Evolutionary conservation across 1,140 invertebrate genomes (phyloP), one percentile per base, ranked within the genome.

Genomic region (Magallana angulata): DNA sequence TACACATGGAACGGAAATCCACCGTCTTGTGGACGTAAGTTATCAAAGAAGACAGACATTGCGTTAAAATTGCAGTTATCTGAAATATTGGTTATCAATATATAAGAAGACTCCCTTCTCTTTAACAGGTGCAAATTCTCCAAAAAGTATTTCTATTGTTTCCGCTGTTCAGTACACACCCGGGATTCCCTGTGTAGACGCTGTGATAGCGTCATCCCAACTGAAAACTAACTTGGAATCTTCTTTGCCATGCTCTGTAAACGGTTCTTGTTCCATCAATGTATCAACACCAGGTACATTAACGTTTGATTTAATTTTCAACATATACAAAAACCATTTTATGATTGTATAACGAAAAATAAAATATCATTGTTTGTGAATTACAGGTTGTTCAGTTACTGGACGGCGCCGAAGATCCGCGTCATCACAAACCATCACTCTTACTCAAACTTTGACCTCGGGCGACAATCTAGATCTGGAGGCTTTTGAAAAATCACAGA

Each of bases 401-500:
- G 62, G 62, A 64, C 62, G 62, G 18, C 62, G 62, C 16, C 18
- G 14, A 18, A 64, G 14, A 64, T 7, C 62, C 16, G 16, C 76
- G 12, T 14, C 12, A 7, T n/a, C 62, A 16, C 62, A 64, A 18
- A 64, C 18, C 12, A 57, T 84, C 24, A 84, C 82, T 4, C 59
- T 84, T 5, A 48, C 82, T 7, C 18, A 57, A 14, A 84, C 24
- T 57, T 57, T 84, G n/a, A 24, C n/a, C 9, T 16, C 18, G 7
- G 58, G 82, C 11, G 58, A 84, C 24, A 36, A 84, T 18, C 18
- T 84, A 12, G 82, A 84, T 24, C 18, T 84, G 12, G 24, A 57
- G 12, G 57, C 16, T 7, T 84, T 59, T 84, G n/a, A 59, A n/a
- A 57, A 30, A 84, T 84, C 82, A n/a, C 58, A 84, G n/a, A 84